These are phyloP conservation scores for Entomyzon cyanotis DNA, from an alignment of 2,113 vertebrate genomes.

Conservation along the genomic window DNA sequence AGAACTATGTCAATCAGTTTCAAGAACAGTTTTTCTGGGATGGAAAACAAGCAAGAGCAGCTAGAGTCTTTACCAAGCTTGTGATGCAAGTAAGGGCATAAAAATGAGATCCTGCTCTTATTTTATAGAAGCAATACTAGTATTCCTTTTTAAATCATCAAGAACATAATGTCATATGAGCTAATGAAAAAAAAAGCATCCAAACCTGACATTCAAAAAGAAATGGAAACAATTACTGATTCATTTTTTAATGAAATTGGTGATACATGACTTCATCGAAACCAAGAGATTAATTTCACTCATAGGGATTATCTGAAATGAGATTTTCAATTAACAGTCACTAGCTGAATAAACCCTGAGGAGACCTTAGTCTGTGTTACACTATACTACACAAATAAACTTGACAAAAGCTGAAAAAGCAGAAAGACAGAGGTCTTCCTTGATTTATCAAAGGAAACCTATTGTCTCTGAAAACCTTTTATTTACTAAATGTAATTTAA, in stretches of 20 bases:
- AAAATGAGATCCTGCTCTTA: not conserved
- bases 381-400: constrained; percentile 27
- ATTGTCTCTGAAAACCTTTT: constrained; percentile 24
- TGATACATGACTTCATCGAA: not conserved
- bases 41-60: not conserved
- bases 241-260: not conserved
- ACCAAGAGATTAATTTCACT: constrained; percentile 41
- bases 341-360: constrained; percentile 38
- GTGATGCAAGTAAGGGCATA: not conserved
- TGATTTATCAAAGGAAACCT: not conserved
- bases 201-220: not conserved
- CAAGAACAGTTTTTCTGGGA: not conserved
- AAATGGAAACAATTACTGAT: not conserved
- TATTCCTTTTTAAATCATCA: not conserved
- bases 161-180: not conserved
- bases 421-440: constrained; percentile 1
- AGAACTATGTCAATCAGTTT: not conserved
- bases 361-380: not conserved
- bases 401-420: constrained; percentile 22
- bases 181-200: not conserved
- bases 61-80: not conserved
- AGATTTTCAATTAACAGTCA: constrained; percentile 62
- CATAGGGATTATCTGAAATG: constrained; percentile 21
- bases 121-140: not conserved
- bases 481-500: constrained; percentile 46